Percentiles rank a stretch among this genome's conserved stretches.
phyloP scores from a whole-genome alignment of 2,888 invertebrate species.

The Ceraclea dissimilis region DNA sequence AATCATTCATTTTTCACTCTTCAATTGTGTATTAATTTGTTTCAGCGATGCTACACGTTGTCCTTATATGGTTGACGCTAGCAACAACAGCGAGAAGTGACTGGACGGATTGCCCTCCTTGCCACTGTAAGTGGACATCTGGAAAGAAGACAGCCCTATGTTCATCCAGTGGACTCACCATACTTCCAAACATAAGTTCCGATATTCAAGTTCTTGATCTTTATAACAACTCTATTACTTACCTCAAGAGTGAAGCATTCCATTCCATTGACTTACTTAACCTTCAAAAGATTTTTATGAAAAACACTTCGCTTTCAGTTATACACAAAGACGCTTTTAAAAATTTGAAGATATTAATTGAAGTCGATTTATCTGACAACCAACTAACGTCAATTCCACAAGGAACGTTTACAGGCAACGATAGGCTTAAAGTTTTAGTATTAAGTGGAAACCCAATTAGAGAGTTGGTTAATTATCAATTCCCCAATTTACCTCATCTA shows the following conservation, averaged over 20 bases:
- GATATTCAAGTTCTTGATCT: constrained; percentile 67
- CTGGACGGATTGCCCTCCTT: constrained; percentile 86
- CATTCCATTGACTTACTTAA: constrained; percentile 71
- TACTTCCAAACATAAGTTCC: constrained; percentile 58
- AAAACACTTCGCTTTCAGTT: constrained; percentile 65
- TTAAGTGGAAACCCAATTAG: constrained; percentile 78
- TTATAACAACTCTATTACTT: constrained; percentile 70
- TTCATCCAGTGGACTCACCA: constrained; percentile 69
- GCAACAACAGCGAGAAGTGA: constrained; percentile 56
- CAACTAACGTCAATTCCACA: constrained; percentile 64
- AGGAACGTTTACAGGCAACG: constrained; percentile 78
- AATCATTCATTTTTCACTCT: too few relatives aligned
- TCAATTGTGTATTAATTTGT: too few relatives aligned
- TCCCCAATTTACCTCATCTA: constrained; percentile 73
- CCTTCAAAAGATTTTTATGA: constrained; percentile 74
- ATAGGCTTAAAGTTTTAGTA: constrained; percentile 67
- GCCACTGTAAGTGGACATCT: constrained; percentile 87
- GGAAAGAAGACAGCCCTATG: constrained; percentile 87
- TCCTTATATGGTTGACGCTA: constrained; percentile 27
- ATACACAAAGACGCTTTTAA: constrained; percentile 80
- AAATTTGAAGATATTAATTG: constrained; percentile 76
- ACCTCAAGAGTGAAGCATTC: constrained; percentile 71
- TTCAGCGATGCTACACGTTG: constrained; percentile 22
- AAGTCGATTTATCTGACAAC: constrained; percentile 82
- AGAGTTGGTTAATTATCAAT: constrained; percentile 65